Evolutionary conservation across 2,888 invertebrate species (phyloP).

Genomic region (Limnephilus rhombicus): DNA sequence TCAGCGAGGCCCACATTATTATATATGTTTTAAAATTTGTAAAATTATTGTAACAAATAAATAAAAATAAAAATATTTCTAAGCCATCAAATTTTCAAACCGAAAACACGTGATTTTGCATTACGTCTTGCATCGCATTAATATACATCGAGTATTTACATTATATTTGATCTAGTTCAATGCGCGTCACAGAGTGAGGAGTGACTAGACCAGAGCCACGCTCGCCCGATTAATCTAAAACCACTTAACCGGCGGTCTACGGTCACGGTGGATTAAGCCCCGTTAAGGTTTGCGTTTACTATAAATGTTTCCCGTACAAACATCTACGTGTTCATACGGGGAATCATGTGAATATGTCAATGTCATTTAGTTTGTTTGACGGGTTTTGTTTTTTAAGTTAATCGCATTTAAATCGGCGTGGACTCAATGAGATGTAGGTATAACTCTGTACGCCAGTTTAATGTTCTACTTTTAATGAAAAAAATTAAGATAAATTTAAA

Average conservation of each 20-base stretch:
- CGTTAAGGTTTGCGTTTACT: constrained; percentile 37
- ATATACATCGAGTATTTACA: neutral
- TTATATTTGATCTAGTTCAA: neutral
- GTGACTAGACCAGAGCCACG: neutral
- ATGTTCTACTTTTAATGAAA: neutral
- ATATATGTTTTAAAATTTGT: too few relatives aligned
- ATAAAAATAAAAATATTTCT: too few relatives aligned
- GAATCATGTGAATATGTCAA: constrained; percentile 27
- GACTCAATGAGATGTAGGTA: constrained; percentile 9
- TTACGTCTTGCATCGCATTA: too few relatives aligned
- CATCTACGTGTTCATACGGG: neutral
- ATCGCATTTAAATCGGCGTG: constrained; percentile 21
- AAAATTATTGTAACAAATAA: too few relatives aligned
- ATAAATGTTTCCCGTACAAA: constrained; percentile 25
- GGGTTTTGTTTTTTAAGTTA: constrained; percentile 12
- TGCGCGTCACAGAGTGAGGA: neutral
- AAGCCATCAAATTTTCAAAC: too few relatives aligned
- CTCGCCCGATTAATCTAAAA: constrained; percentile 15
- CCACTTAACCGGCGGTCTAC: constrained; percentile 4
- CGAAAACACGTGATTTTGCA: too few relatives aligned
- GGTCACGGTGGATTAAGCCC: constrained; percentile 32
- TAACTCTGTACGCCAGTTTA: neutral
- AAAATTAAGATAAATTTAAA: neutral
- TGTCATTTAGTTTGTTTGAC: constrained; percentile 9
- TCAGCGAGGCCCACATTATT: too few relatives aligned